These are phyloP conservation scores for Megalopta genalis DNA, from an alignment of 1,140 invertebrate genomes.

Conservation along the genomic window DNA sequence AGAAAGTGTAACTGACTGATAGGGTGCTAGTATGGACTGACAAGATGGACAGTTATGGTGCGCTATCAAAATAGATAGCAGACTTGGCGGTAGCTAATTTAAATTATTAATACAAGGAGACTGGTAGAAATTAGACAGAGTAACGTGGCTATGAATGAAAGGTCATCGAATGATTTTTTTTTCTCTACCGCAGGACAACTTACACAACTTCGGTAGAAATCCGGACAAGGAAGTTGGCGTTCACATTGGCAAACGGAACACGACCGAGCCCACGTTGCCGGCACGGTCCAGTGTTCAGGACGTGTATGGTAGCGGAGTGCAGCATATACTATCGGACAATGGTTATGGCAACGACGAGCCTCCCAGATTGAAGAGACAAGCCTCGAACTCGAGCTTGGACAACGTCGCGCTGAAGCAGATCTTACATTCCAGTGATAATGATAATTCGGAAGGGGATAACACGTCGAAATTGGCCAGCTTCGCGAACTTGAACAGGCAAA, in stretches of 20 bases:
- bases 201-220: slow-evolving; percentile 84
- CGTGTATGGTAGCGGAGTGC: slow-evolving; percentile 83
- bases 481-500: slow-evolving; percentile 84
- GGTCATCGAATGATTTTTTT: not conserved
- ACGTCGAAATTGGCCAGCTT: slow-evolving; percentile 86
- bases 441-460: slow-evolving; percentile 78
- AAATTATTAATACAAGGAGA: too few relatives aligned
- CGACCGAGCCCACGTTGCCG: slow-evolving; percentile 81
- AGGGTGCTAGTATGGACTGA: too few relatives aligned
- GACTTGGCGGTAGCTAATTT: too few relatives aligned
- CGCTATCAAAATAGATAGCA: too few relatives aligned
- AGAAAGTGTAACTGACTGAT: too few relatives aligned
- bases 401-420: slow-evolving; percentile 80
- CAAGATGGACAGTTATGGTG: too few relatives aligned
- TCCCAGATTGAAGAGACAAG: slow-evolving; percentile 79
- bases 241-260: slow-evolving; percentile 81
- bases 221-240: slow-evolving; percentile 88
- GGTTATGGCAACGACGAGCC: slow-evolving; percentile 81
- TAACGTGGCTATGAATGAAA: too few relatives aligned
- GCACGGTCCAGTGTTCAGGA: slow-evolving; percentile 87
- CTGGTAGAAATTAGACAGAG: too few relatives aligned
- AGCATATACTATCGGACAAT: slow-evolving; percentile 85
- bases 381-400: slow-evolving; percentile 78
- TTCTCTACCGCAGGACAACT: slow-evolving; percentile 80
- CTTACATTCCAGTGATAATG: slow-evolving; percentile 81